Percentiles rank a stretch among this genome's conserved stretches.
Conservation (phyloP, 2,797 vertebrate species). For the Graptemys geographica region DNA sequence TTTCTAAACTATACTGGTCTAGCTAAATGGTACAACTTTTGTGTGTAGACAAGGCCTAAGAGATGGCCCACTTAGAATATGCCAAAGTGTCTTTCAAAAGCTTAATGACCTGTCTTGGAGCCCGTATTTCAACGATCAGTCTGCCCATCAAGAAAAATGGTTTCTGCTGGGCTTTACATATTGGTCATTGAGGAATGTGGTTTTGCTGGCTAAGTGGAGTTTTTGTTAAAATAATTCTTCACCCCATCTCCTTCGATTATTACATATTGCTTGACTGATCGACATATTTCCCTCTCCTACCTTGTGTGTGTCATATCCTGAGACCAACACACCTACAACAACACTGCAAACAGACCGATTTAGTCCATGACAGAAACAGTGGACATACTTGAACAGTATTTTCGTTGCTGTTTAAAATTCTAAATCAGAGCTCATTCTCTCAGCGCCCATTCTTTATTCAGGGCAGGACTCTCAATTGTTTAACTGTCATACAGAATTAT, state of each 20-base stretch:
- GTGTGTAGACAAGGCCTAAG: neutral
- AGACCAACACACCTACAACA: neutral
- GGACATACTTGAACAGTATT: neutral
- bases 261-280: neutral
- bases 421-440: neutral
- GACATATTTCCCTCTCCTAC: neutral
- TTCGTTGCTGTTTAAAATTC: neutral
- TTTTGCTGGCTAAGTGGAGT: neutral
- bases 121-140: neutral
- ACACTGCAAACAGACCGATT: neutral
- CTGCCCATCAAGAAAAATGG: neutral
- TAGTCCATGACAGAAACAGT: neutral
- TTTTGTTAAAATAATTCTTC: neutral
- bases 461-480: neutral
- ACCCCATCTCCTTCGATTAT: neutral
- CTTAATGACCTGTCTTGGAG: neutral
- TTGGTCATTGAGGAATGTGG: neutral
- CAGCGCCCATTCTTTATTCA: rapidly evolving
- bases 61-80: neutral
- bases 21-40: neutral
- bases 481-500: neutral
- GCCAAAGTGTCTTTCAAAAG: neutral
- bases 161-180: neutral
- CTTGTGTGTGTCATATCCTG: neutral
- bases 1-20: neutral